Base-by-base conservation (phyloP, 2,888 invertebrate species). In the Caenorhabditis japonica region DNA sequence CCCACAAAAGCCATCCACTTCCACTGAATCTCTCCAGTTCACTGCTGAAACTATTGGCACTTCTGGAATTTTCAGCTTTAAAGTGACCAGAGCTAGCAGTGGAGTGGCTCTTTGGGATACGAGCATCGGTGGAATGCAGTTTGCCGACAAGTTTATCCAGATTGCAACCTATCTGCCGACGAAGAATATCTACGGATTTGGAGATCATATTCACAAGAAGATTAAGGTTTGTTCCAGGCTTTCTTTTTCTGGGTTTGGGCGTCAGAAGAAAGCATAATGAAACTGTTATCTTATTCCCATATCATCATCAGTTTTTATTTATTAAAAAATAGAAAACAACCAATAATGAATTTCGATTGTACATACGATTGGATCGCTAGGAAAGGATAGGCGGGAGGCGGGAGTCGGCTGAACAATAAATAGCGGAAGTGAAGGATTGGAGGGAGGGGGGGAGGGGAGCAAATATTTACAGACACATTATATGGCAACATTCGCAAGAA, bases 81-180 rank as follows among this genome's bases (percentile, higher is more conserved):
- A 70, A 62, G 58, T 79, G 21, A 52, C 49, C 3, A 60, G 79
- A 38, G 34, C 60, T n/a, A 60, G 64, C 33, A 75, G 69, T 33
- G 69, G 69, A 12, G 33, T 53, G 0, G 34, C 47, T 2, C 39
- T 81, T 8, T 80, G 70, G 69, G 79, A 81, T 56, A 81, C 81
- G 5, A 69, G 72, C 4, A 73, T 80, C 21, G 81, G 85, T 8
- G 85, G 84, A 33, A 71, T 85, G 51, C 71, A 80, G 30, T 85
- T 85, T 55, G 77, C 83, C 13, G 81, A 84, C 51, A 80, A 84
- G 49, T 85, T 79, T 69, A 83, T 85, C 47, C 85, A 85, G 75
- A 83, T 85, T 23, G 84, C 83, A 17, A 84, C 84, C 0, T 77
- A 73, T 51, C 73, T 85, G 7, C 81, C 85, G 3, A 75, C 83